Evolutionary conservation across 2,113 vertebrate genomes (phyloP), one percentile per base, ranked within the genome.

Genomic region (Ophiodon elongatus): DNA sequence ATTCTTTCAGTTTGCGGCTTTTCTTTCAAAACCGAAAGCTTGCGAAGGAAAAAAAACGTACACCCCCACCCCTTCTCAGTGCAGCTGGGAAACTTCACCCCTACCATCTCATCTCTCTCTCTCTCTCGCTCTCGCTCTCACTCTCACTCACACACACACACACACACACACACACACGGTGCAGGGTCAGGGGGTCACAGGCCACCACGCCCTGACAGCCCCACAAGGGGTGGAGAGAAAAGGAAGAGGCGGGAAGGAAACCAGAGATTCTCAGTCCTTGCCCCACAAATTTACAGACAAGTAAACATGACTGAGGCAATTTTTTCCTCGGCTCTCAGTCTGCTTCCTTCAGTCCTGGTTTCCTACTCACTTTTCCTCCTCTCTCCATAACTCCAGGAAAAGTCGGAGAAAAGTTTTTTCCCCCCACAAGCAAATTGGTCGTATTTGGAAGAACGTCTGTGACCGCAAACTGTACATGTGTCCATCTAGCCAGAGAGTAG

Each of bases 71-170:
- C 80, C 70, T 84, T 75, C 84, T 83, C 84, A 0, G 71, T 87
- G 89, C 93, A 93, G 94, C 92, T 95, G 94, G 92, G 91, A 92
- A 93, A 88, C 89, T 90, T 93, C 89, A 90, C 84, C 89, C 88
- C 59, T 80, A 81, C 84, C 90, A 72, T 84, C 57, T 84, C 73
- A 68, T 78, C 76, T 62, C 88, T 71, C 78, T 70, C 87, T 59
- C 62, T 60, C 68, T 50, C 62, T 29, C 75, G 68, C 83, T 62
- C 73, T 50, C 75, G 41, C 64, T 67, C 67, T 29, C 60, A 14
- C 74, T 73, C 82, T 64, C 21, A 23, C 50, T 7, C 71, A 47
- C 73, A 62, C 69, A 37, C 72, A 57, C 62, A 54, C 84, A 47
- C 70, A 90, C 57, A 83, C 54, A 84, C 80, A 83, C 77, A 80